Evolutionary conservation across 2,113 vertebrate species (phyloP).

Genomic region (Oryzias celebensis): DNA sequence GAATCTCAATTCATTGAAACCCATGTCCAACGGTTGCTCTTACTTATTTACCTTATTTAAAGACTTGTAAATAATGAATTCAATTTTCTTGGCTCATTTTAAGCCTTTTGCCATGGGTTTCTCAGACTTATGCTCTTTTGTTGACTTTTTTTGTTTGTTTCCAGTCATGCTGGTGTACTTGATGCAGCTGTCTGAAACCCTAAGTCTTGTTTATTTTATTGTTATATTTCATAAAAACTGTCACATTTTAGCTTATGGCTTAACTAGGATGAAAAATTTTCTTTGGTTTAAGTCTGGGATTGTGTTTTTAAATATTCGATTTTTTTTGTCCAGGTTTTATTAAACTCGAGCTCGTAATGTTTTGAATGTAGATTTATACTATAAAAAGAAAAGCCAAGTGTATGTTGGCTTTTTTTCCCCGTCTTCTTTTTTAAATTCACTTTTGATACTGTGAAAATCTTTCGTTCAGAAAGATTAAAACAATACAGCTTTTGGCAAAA

Average conservation of each 20-base stretch:
- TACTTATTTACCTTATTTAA: slow-evolving; percentile 33
- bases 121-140: slow-evolving; percentile 21
- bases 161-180: slow-evolving; percentile 38
- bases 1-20: not conserved
- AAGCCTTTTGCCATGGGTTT: slow-evolving; percentile 44
- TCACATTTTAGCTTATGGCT: slow-evolving; percentile 55
- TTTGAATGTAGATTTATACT: slow-evolving; percentile 86
- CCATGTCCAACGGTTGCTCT: slow-evolving; percentile 36
- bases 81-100: slow-evolving; percentile 50
- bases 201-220: slow-evolving; percentile 34
- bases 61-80: slow-evolving; percentile 56
- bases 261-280: slow-evolving; percentile 45
- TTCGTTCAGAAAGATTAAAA: slow-evolving; percentile 90
- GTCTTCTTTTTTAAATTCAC: slow-evolving; percentile 74
- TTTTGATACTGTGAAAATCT: slow-evolving; percentile 98
- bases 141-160: slow-evolving; percentile 9
- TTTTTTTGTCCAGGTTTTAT: slow-evolving; percentile 82
- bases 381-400: slow-evolving; percentile 79
- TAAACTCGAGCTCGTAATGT: slow-evolving; percentile 79
- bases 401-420: slow-evolving; percentile 78
- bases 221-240: slow-evolving; percentile 36
- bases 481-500: slow-evolving; percentile 86
- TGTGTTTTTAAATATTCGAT: slow-evolving; percentile 72
- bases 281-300: slow-evolving; percentile 51
- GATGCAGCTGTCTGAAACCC: slow-evolving; percentile 30